Evolutionary conservation across 2,113 vertebrate species (phyloP), one percentile per base, ranked within the genome.

Genomic region (Thamnophis sirtalis): DNA sequence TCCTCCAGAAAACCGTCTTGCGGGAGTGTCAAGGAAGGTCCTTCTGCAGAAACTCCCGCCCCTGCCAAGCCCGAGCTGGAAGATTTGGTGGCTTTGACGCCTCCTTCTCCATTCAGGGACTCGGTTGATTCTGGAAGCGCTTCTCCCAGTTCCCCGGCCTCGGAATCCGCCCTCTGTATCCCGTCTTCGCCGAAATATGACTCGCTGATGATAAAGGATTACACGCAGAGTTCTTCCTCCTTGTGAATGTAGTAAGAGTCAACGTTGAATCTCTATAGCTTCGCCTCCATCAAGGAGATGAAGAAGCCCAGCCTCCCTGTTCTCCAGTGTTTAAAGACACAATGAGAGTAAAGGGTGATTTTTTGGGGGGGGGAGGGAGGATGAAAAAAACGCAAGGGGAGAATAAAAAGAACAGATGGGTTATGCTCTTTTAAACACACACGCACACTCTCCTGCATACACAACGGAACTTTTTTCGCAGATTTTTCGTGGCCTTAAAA

Each of bases 191-290:
- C 98, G 58, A 98, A 98, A 93, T 99, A 99, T 4, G 98, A 98
- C 96, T 98, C 98, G 7, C 98, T 99, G 63, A 97, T 98, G 92
- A 98, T 99, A 96, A 97, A 99, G 97, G 98, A 99, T 97, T 99
- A 99, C 97, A 98, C 98, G 95, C 99, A 99, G 98, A 99, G 99
- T 96, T 99, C 99, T 92, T 99, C 99, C 93, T 99, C 99, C 6
- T 97, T 99, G 98, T 99, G 98, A 99, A 97, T 94, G 97, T 94
- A 96, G 33, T 93, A 92, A 63, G 93, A 94, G 91, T 85, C 89
- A 24, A 94, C 0, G 0, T 94, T 95, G 95, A 93, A 95, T 95
- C 85, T 96, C 93, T 73, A 68, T 1, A 55, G 91, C 92, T 92
- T 92, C 92, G 90, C 89, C 87, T 94, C 94, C 92, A 88, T 88